Evolutionary conservation across 1,140 invertebrate species (phyloP).

Genomic region (Aricia agestis): DNA sequence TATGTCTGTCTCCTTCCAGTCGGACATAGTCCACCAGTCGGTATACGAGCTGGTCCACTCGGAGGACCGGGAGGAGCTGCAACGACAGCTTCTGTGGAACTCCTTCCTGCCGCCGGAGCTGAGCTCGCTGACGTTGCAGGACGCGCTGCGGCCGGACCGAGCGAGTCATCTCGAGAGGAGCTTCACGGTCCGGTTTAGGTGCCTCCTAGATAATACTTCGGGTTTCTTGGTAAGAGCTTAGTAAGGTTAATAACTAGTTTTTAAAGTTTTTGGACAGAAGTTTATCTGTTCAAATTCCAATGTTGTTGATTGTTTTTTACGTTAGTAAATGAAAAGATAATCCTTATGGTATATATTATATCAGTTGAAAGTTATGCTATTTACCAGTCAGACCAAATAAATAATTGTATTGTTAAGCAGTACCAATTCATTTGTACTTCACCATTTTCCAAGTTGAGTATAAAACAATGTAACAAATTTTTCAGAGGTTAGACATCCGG

Average conservation of each 20-base stretch:
- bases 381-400: too few species aligned
- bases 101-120: slow-evolving; percentile 91
- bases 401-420: too few species aligned
- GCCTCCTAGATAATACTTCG: slow-evolving; percentile 98
- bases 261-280: too few species aligned
- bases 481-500: slow-evolving; percentile 97
- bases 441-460: too few species aligned
- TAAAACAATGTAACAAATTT: slow-evolving; percentile 30
- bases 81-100: slow-evolving; percentile 97
- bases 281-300: too few species aligned
- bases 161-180: slow-evolving; percentile 92
- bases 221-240: slow-evolving; percentile 87
- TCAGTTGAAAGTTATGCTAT: too few species aligned
- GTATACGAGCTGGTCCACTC: slow-evolving; percentile 99
- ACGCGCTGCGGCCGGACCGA: slow-evolving; percentile 90
- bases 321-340: too few species aligned
- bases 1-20: slow-evolving; percentile 82
- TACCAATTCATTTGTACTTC: too few species aligned
- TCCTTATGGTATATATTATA: too few species aligned
- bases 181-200: slow-evolving; percentile 98
- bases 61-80: slow-evolving; percentile 98
- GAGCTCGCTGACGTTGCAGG: slow-evolving; percentile 87
- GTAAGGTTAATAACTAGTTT: too few species aligned
- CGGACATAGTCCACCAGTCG: slow-evolving; percentile 99
- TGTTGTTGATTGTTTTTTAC: too few species aligned